Evolutionary conservation across 2,888 invertebrate species (phyloP).

Genomic region (Diarsia rubi): DNA sequence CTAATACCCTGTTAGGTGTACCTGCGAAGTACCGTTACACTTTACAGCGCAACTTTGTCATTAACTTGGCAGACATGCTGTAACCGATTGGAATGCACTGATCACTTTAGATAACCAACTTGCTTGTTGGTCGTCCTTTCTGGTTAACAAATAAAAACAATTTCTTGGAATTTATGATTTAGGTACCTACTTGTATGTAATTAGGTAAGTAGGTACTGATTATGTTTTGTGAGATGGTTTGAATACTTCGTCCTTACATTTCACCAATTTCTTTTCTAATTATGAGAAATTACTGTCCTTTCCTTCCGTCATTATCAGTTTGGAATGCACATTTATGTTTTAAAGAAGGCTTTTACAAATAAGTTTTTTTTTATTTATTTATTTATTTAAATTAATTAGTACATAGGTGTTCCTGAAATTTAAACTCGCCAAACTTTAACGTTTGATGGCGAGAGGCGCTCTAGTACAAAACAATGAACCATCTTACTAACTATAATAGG

Average conservation of each 20-base stretch:
- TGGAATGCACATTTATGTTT: background rate
- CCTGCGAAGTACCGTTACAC: conserved; percentile 14
- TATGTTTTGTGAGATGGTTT: background rate
- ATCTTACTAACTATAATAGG: no score
- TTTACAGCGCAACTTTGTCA: conserved; percentile 39
- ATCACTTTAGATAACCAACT: conserved; percentile 18
- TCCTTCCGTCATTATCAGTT: background rate
- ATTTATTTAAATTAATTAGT: no score
- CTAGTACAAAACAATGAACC: no score
- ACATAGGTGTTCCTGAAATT: no score
- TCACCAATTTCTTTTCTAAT: background rate
- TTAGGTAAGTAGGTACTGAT: background rate
- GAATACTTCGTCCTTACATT: background rate
- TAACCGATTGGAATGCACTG: conserved; percentile 31
- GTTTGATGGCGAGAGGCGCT: no score
- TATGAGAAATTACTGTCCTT: background rate
- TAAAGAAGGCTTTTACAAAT: background rate
- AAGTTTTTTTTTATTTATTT: no score
- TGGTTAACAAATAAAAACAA: background rate
- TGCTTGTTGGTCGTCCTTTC: conserved; percentile 7
- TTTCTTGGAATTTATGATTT: background rate
- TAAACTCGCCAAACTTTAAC: no score
- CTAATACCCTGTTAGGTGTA: conserved; percentile 6
- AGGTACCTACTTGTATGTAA: no score
- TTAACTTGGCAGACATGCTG: conserved; percentile 36